Evolutionary conservation across 2,888 invertebrate genomes (phyloP).

Genomic region (Cordilura impudica): DNA sequence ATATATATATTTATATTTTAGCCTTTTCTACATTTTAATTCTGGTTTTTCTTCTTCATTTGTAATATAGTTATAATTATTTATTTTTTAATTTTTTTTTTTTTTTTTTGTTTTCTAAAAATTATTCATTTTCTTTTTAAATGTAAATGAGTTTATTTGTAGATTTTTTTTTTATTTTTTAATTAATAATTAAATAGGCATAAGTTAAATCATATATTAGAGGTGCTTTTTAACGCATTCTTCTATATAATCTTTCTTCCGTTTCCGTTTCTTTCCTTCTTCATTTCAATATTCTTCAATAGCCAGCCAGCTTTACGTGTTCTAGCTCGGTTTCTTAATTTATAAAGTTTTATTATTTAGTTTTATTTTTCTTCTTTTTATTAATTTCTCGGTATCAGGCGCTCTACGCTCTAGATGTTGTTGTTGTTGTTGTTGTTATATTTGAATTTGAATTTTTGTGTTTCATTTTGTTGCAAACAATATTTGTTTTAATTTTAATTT

Average conservation of each 20-base stretch:
- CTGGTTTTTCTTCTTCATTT: conserved; percentile 46
- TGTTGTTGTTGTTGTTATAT: conserved; percentile 62
- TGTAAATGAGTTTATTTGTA: conserved; percentile 62
- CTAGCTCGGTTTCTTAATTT: conserved; percentile 54
- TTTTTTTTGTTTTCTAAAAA: conserved; percentile 55
- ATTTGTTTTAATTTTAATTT: conserved; percentile 58
- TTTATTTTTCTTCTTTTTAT: conserved; percentile 56
- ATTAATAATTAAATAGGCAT: conserved; percentile 63
- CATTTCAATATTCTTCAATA: not conserved
- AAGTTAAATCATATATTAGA: conserved; percentile 61
- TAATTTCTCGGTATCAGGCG: conserved; percentile 65
- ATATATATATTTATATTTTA: conserved; percentile 65
- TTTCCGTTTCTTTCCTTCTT: not conserved
- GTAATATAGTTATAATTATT: conserved; percentile 35
- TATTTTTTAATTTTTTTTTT: conserved; percentile 19
- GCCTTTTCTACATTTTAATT: conserved; percentile 42
- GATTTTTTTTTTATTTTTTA: conserved; percentile 52
- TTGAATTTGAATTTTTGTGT: conserved; percentile 49
- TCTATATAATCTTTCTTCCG: not conserved
- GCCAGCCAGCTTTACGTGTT: conserved; percentile 9
- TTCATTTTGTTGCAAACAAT: conserved; percentile 45
- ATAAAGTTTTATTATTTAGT: conserved; percentile 57
- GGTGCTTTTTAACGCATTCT: conserved; percentile 46
- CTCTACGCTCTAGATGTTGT: conserved; percentile 61
- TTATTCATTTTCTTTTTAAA: conserved; percentile 52